These are phyloP conservation scores for Urocitellus parryii DNA, from an alignment of 2,113 vertebrate genomes.

Conservation along the genomic window DNA sequence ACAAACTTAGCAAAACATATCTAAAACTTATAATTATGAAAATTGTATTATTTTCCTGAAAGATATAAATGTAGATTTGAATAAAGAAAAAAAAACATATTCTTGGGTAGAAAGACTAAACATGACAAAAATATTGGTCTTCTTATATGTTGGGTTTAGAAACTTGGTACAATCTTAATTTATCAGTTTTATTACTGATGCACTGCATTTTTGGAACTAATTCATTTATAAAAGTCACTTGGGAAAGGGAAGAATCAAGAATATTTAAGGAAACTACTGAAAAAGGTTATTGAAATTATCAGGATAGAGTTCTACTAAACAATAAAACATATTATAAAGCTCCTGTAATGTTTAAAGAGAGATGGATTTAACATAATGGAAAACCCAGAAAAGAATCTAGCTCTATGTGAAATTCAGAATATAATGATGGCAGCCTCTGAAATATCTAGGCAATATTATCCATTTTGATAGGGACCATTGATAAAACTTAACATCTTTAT, in stretches of 20 bases:
- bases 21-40: neutral
- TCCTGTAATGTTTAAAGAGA: neutral
- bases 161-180: neutral
- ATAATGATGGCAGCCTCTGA: neutral
- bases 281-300: neutral
- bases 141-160: neutral
- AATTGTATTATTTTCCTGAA: neutral
- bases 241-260: neutral
- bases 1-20: neutral
- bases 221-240: neutral
- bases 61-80: neutral
- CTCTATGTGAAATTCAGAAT: neutral
- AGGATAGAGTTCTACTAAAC: neutral
- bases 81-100: neutral
- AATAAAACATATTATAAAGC: neutral
- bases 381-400: neutral
- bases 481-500: neutral
- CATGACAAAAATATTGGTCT: neutral
- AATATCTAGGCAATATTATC: neutral
- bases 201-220: neutral
- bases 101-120: neutral
- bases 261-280: neutral
- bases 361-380: neutral
- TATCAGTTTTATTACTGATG: neutral
- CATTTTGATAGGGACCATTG: neutral